These are phyloP conservation scores for Bombus superbus DNA, from an alignment of 1,140 invertebrate genomes.

Conservation along the genomic window DNA sequence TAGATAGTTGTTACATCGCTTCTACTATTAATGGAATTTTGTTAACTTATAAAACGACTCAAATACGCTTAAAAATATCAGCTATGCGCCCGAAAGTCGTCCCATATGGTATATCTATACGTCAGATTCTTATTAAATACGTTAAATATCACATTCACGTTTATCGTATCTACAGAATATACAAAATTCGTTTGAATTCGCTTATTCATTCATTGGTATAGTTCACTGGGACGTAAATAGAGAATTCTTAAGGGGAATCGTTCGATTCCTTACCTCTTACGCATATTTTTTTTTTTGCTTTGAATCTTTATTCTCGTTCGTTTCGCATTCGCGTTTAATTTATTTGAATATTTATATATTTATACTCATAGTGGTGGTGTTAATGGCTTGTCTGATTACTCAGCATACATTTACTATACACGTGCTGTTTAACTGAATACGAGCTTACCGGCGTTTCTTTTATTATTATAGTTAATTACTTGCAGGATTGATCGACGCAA, in stretches of 20 bases:
- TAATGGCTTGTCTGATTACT: constrained; percentile 25
- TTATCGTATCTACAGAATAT: constrained; percentile 79
- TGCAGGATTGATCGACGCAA: constrained; percentile 8
- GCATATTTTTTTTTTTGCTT: neutral
- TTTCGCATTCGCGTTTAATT: constrained; percentile 18
- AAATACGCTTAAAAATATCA: constrained; percentile 12
- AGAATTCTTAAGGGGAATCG: constrained; percentile 13
- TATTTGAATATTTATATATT: constrained; percentile 38
- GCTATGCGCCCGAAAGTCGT: constrained; percentile 26
- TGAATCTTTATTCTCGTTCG: neutral
- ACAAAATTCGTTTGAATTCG: constrained; percentile 63
- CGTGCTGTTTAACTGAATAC: constrained; percentile 25
- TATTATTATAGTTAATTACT: constrained; percentile 34
- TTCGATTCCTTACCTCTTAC: neutral
- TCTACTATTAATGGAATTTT: neutral
- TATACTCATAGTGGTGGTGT: constrained; percentile 19
- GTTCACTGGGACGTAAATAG: constrained; percentile 42
- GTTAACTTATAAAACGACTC: neutral
- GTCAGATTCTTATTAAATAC: constrained; percentile 73
- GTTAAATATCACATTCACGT: constrained; percentile 79
- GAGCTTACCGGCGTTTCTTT: constrained; percentile 12
- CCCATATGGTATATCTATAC: constrained; percentile 53
- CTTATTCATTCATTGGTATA: constrained; percentile 18
- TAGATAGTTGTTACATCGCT: neutral
- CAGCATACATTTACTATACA: constrained; percentile 32